Evolutionary conservation across 2,113 vertebrate species (phyloP), one percentile per base, ranked within the genome.

Genomic region (Ancistrus triradiatus): DNA sequence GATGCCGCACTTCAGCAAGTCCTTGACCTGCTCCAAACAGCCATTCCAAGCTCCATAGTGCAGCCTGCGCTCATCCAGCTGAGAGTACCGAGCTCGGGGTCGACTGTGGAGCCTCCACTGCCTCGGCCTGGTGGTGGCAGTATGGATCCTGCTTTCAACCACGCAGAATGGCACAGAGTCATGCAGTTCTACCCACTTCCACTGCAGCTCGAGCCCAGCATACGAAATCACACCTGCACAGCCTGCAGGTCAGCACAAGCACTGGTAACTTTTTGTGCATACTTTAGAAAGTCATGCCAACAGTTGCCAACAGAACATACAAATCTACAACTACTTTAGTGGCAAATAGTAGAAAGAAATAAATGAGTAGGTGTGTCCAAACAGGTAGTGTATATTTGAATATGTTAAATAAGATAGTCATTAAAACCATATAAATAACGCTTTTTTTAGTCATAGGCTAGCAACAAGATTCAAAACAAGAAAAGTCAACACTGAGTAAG

Each of bases 131-230:
- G 67, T 64, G 59, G 61, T 53, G 47, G 47, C 9, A 22, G 68
- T 47, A 35, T 66, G 72, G 38, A 74, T 44, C 59, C 63, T 75
- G 49, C 63, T 81, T 28, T 75, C 73, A 2, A 70, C 49, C 7
- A 59, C 61, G 22, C 60, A 65, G 37, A 78, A 50, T 1, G 78
- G 74, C 38, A 83, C 74, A 1, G 77, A 80, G 61, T 81, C 81
- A 27, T 78, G 77, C 6, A 83, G 75, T 52, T 80, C 78, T 37
- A 80, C 43, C 75, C 74, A 76, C 49, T 68, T 68, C 77, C 75
- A 77, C 14, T 68, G 62, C 8, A 77, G 43, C 44, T 79, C 74
- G 2, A 69, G 74, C 14, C 43, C 55, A 9, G 63, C 10, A 2
- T 52, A 44, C 17, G 72, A 46, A 79, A 83, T 83, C 59, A 27